Percentiles rank a stretch among this genome's conserved stretches.
phyloP scores from a whole-genome alignment of 1,140 invertebrate genomes.

The Stenopsyche tienmushanensis region DNA sequence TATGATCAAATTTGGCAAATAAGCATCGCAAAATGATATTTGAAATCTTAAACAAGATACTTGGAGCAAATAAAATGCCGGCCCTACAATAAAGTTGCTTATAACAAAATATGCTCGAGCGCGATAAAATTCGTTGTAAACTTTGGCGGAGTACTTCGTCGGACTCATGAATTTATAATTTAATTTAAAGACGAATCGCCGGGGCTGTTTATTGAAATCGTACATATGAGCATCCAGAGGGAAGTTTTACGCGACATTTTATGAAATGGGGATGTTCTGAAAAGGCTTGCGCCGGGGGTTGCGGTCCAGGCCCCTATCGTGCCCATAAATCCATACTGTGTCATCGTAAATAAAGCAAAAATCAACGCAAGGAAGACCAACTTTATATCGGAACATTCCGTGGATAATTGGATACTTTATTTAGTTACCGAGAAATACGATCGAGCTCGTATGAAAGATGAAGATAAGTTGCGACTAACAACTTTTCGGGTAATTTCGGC shows the following conservation, averaged over 20 bases:
- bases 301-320: constrained; percentile 9
- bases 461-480: not conserved
- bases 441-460: not conserved
- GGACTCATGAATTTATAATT: too few species aligned
- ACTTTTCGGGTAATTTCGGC: not conserved
- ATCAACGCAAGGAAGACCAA: not conserved
- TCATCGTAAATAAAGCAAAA: constrained; percentile 28
- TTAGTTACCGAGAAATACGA: not conserved
- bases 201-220: not conserved
- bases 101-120: too few species aligned
- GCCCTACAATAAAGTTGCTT: too few species aligned
- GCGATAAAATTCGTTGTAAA: too few species aligned
- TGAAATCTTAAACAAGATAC: too few species aligned
- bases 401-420: constrained; percentile 10
- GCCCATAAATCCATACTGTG: constrained; percentile 20
- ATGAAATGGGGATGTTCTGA: too few species aligned
- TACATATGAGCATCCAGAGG: not conserved
- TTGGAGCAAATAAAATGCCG: too few species aligned
- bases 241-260: too few species aligned
- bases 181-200: too few species aligned
- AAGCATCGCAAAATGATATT: too few species aligned
- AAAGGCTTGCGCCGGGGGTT: not conserved
- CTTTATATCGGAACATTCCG: constrained; percentile 3
- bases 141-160: too few species aligned
- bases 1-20: too few species aligned